Base-by-base conservation (phyloP, 37 sponge, comb jelly and placozoan genomes). In the Cladorhizidae sp. region DNA sequence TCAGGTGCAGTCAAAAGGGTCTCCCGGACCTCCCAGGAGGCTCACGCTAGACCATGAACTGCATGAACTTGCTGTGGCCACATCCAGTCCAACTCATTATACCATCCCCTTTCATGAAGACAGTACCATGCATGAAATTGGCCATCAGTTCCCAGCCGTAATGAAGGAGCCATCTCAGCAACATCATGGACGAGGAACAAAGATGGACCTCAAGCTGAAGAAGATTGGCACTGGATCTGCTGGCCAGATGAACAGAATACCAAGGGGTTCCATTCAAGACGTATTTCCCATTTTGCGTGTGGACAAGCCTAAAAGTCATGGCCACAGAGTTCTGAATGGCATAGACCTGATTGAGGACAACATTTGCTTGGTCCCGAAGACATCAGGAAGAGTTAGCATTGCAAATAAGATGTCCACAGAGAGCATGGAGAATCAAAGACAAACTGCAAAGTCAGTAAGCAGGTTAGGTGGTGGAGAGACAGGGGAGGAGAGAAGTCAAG, bases 371-470 rank as follows among this genome's bases (percentile, higher is more conserved):
- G n/a, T n/a, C n/a, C n/a, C n/a, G n/a, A n/a, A 23, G 51, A 73
- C 5, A 14, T 3, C 3, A 22, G 14, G 12, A 63, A 63, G 64
- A 11, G 64, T 8, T 29, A 63, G n/a, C 28, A 26, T n/a, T n/a
- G n/a, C n/a, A n/a, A 64, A 14, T 87, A 91, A 41, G 76, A 86
- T 79, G 83, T 73, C 41, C 73, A 77, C 54, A 72, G 82, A 14
- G 70, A 83, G n/a, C 55, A 26, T 20, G 87, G 86, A 67, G 64
- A 72, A 22, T 76, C 86, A 1, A 79, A 77, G 14, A 67, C 78
- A 55, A 78, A 83, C 22, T 73, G 28, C 11, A 84, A 75, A 29
- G 63, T 91, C 52, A n/a, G 7, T 22, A 8, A 49, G 26, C n/a
- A n/a, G n/a, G n/a, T n/a, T n/a, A n/a, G n/a, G n/a, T n/a, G n/a